These are phyloP conservation scores for Clarias batrachus DNA, from an alignment of 2,113 vertebrate species.

Conservation along the genomic window DNA sequence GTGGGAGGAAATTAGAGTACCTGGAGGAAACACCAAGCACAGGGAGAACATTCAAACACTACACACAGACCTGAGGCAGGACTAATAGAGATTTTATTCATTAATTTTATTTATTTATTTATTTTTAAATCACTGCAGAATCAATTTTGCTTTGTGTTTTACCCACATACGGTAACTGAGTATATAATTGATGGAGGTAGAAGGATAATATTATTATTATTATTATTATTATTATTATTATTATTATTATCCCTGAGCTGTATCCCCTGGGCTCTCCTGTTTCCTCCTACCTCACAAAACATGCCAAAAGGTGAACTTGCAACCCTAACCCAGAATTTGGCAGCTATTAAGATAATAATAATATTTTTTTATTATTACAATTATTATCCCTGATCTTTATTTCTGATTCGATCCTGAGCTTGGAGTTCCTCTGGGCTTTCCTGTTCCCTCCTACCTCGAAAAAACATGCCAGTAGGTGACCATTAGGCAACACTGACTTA, in stretches of 20 bases:
- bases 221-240: neutral
- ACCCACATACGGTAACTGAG: neutral
- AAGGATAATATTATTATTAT: neutral
- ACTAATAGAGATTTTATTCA: too few species aligned
- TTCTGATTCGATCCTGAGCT: neutral
- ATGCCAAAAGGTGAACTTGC: too few species aligned
- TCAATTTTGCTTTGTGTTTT: neutral
- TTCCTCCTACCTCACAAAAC: too few species aligned
- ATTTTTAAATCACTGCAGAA: neutral
- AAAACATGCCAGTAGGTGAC: neutral
- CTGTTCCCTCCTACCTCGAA: neutral
- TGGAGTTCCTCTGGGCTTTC: neutral
- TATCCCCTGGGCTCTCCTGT: too few species aligned
- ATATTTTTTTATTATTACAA: neutral
- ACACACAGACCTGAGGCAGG: too few species aligned
- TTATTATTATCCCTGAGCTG: neutral
- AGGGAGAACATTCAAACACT: too few species aligned
- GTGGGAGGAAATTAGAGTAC: too few species aligned
- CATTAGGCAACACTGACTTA: neutral
- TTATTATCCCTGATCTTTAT: neutral
- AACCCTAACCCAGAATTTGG: too few species aligned
- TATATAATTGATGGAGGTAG: neutral
- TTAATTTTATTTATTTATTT: neutral
- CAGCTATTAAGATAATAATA: too few species aligned
- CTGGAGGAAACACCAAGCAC: too few species aligned